Evolutionary conservation across 2,113 vertebrate species (phyloP).

Genomic region (Perca flavescens): DNA sequence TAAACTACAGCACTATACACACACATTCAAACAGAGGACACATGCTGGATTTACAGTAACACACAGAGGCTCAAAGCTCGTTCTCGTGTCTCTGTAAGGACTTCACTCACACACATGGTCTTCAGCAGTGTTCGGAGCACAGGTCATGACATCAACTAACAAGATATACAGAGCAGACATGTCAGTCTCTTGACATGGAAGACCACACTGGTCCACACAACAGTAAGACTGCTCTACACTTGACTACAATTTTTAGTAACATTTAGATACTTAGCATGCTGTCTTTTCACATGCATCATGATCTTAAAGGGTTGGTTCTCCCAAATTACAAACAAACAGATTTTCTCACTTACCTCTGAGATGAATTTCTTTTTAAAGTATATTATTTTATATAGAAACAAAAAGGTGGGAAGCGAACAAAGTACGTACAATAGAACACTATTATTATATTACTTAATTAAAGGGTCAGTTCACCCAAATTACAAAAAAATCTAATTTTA

Average conservation of each 20-base stretch:
- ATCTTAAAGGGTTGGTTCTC: background rate
- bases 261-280: background rate
- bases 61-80: background rate
- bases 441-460: background rate
- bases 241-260: background rate
- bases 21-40: slow-evolving; percentile 36
- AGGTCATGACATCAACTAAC: slow-evolving; percentile 61
- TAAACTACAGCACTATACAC: slow-evolving; percentile 30
- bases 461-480: slow-evolving; percentile 1
- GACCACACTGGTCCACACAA: slow-evolving; percentile 36
- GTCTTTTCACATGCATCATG: background rate
- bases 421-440: background rate
- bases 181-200: slow-evolving; percentile 52
- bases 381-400: background rate
- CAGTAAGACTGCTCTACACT: slow-evolving; percentile 53
- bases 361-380: background rate
- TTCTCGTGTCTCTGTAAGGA: background rate
- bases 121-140: slow-evolving; percentile 17
- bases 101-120: slow-evolving; percentile 16
- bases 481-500: background rate
- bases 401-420: background rate
- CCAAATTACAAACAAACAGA: background rate
- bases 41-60: slow-evolving; percentile 40
- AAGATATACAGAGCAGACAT: slow-evolving; percentile 42
- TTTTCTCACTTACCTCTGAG: background rate